Evolutionary conservation across 2,888 invertebrate species (phyloP), one percentile per base, ranked within the genome.

Genomic region (Heliconius charithonia): DNA sequence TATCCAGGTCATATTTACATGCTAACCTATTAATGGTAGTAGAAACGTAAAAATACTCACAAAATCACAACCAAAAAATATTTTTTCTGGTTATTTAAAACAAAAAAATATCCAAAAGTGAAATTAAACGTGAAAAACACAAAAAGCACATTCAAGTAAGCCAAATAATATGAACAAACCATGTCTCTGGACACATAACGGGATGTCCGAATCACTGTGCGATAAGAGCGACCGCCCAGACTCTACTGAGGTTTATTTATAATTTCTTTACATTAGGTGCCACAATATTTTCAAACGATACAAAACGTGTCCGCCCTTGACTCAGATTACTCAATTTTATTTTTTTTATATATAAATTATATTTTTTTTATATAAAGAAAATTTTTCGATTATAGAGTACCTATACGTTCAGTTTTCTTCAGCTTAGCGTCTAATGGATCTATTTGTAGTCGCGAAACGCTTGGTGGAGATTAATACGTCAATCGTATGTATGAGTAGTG

Each of bases 221-320:
- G 78, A 77, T 80, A 66, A 74, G 76, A 79, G 59, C 79, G 77
- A 76, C 69, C 81, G 79, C 73, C 86, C 86, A 82, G 86, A 86
- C 88, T 84, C 86, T 83, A 94, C 93, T 92, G 92, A 87, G 69
- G 89, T 92, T 91, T 94, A 95, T 93, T 93, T 93, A 92, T 94
- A 93, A 91, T 88, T 83, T 81, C 84, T 84, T 84, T 88, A 78
- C 90, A 91, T 91, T 91, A 91, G 89, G 91, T 89, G 89, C 83
- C 79, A 82, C 89, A 92, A 90, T 92, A 93, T 93, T 93, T 93
- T 92, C 90, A 89, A 87, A 83, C 51, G 82, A 82, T 76, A 63
- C 70, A 87, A 27, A 63, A 71, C 66, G 85, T 88, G 90, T 83
- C 88, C 91, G 93, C 84, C 94, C 94, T 94, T 94, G 94, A 92